A percentile compares a stretch with the other conserved stretches of the same genome.
Evolutionary conservation across 2,797 vertebrate genomes (phyloP).

Genomic region (Neostethus bicornis): DNA sequence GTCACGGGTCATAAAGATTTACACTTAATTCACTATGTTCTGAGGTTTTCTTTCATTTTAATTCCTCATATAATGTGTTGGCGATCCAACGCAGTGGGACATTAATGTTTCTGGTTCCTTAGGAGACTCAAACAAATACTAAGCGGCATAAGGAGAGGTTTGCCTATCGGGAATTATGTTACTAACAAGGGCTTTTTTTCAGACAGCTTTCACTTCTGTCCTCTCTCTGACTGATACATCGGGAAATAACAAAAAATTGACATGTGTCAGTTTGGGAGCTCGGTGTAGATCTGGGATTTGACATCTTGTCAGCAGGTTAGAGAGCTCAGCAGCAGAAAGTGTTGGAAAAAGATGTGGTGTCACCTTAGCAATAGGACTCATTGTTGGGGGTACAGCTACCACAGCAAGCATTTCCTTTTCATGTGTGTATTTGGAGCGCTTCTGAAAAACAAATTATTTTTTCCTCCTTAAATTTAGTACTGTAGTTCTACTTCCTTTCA

Average conservation of each 20-base stretch:
- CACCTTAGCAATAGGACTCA: slow-evolving; percentile 32
- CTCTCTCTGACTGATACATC: neutral
- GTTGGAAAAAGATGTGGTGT: slow-evolving; percentile 19
- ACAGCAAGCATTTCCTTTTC: neutral
- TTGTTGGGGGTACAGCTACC: slow-evolving; percentile 12
- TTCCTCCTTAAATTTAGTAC: slow-evolving; percentile 1
- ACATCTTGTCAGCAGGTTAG: slow-evolving; percentile 29
- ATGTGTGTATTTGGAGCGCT: neutral
- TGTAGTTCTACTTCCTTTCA: slow-evolving; percentile 17
- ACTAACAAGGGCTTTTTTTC: slow-evolving; percentile 13
- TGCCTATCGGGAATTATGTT: no score
- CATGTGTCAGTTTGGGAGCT: slow-evolving; percentile 18
- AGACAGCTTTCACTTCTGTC: slow-evolving; percentile 15
- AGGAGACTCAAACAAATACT: slow-evolving; percentile 10
- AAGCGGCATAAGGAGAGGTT: no score
- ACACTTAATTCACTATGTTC: slow-evolving; percentile 21
- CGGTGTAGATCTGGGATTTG: slow-evolving; percentile 2
- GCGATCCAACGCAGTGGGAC: slow-evolving; percentile 21
- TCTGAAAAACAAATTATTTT: neutral
- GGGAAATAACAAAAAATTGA: neutral
- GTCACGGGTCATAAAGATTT: slow-evolving; percentile 21
- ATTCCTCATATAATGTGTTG: neutral
- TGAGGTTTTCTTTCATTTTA: slow-evolving; percentile 10
- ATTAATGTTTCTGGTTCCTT: slow-evolving; percentile 11
- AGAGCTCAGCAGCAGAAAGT: slow-evolving; percentile 11